A percentile compares a stretch with the other conserved stretches of the same genome.
Evolutionary conservation across 2,113 vertebrate species (phyloP).

Genomic region (Prionailurus bengalensis): DNA sequence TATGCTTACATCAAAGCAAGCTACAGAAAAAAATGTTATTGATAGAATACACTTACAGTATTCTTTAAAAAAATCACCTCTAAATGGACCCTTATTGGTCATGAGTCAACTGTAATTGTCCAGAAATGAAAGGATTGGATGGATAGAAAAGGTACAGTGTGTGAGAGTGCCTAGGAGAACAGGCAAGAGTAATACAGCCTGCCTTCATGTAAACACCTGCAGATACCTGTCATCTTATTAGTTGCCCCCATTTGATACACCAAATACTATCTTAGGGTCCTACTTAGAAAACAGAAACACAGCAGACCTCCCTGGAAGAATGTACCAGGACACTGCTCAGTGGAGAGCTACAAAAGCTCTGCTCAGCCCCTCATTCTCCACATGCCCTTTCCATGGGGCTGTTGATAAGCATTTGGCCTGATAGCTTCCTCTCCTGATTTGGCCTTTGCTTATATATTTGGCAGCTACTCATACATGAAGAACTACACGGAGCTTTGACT

Average conservation of each 20-base stretch:
- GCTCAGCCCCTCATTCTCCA: background rate
- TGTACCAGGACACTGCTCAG: constrained; percentile 75
- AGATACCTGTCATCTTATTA: constrained; percentile 49
- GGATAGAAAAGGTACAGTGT: background rate
- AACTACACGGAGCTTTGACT: background rate
- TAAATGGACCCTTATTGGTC: background rate
- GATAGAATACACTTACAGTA: background rate
- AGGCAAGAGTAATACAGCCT: background rate
- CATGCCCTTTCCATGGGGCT: constrained; percentile 60
- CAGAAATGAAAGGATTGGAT: background rate
- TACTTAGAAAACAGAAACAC: constrained; percentile 74
- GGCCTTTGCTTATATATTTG: background rate
- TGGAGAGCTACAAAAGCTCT: constrained; percentile 51
- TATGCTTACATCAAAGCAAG: background rate
- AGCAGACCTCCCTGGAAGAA: constrained; percentile 70
- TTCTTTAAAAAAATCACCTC: background rate
- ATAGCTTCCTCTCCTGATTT: background rate
- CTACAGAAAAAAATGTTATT: background rate
- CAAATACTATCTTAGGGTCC: constrained; percentile 76
- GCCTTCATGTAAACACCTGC: background rate
- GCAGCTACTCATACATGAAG: background rate
- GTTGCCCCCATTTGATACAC: constrained; percentile 69
- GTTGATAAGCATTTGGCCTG: constrained; percentile 52
- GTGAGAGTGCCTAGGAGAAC: background rate
- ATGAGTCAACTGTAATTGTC: background rate